Percentiles rank a stretch among this genome's conserved stretches.
These are phyloP conservation scores for Scaptodrosophila lebanonensis DNA, from an alignment of 1,140 invertebrate genomes.

Conservation along the genomic window DNA sequence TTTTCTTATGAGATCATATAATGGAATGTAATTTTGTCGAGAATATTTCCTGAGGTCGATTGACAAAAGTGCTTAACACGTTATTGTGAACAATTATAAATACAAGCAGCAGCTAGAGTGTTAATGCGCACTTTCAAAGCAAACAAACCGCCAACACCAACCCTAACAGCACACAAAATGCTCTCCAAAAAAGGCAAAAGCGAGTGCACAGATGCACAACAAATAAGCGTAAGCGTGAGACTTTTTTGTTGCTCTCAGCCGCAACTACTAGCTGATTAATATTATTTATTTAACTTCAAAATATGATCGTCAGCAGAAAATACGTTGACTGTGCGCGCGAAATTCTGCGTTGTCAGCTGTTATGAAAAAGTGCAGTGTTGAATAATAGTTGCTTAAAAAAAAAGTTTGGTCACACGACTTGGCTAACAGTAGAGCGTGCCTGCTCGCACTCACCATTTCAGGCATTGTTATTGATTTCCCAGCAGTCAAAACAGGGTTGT, in stretches of 20 bases:
- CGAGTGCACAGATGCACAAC: slow-evolving; percentile 13
- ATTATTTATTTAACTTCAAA: slow-evolving; percentile 60
- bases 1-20: slow-evolving; percentile 68
- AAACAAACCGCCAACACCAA: slow-evolving; percentile 23
- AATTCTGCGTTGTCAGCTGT: slow-evolving; percentile 30
- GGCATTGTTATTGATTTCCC: slow-evolving; percentile 32
- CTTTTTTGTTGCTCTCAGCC: slow-evolving; percentile 55
- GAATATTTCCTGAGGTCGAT: slow-evolving; percentile 37
- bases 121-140: too few relatives aligned
- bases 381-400: slow-evolving; percentile 1
- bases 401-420: too few relatives aligned
- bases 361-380: too few relatives aligned
- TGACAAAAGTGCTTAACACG: slow-evolving; percentile 48
- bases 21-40: slow-evolving; percentile 29
- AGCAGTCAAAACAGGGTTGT: slow-evolving; percentile 26
- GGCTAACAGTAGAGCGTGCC: slow-evolving; percentile 3
- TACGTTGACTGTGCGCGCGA: too few relatives aligned
- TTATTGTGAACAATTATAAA: slow-evolving; percentile 26
- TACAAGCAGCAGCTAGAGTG: too few relatives aligned
- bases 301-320: slow-evolving; percentile 45
- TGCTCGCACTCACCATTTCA: slow-evolving; percentile 5
- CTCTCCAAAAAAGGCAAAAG: slow-evolving; percentile 43
- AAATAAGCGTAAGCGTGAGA: slow-evolving; percentile 9
- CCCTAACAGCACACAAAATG: slow-evolving; percentile 21
- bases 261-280: slow-evolving; percentile 31